These are phyloP conservation scores for Dicentrarchus labrax DNA, from an alignment of 2,113 vertebrate genomes.

Conservation along the genomic window DNA sequence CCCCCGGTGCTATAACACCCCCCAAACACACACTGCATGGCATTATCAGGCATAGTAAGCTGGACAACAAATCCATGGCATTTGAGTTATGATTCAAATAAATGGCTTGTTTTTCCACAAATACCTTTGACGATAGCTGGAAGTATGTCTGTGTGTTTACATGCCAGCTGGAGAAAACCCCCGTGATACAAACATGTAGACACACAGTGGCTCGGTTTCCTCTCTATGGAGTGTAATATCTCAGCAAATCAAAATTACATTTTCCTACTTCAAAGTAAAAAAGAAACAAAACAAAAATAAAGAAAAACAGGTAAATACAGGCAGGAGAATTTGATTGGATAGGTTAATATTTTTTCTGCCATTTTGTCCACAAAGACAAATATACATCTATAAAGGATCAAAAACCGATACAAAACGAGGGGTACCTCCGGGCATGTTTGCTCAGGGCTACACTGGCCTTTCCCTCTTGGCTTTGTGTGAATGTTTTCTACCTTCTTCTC, in stretches of 20 bases:
- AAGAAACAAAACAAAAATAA: conserved; percentile 23
- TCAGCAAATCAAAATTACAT: conserved; percentile 54
- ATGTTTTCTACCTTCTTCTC: conserved; percentile 94
- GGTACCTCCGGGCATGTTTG: conserved; percentile 98
- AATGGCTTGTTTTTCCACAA: conserved; percentile 57
- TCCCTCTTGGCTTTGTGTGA: conserved; percentile 95
- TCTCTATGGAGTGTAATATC: conserved; percentile 31
- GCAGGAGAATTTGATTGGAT: conserved; percentile 48
- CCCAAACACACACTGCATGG: conserved; percentile 98
- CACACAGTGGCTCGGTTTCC: conserved; percentile 47
- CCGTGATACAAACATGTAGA: conserved; percentile 43
- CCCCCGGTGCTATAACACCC: conserved; percentile 93
- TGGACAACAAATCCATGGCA: conserved; percentile 80
- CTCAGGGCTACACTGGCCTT: conserved; percentile 99
- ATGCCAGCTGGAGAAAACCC: conserved; percentile 42
- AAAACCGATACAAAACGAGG: conserved; percentile 92
- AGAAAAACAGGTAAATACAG: conserved; percentile 71
- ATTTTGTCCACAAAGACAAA: conserved; percentile 77
- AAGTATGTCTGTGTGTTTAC: conserved; percentile 66
- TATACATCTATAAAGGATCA: conserved; percentile 76
- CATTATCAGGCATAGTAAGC: conserved; percentile 94
- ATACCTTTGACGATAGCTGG: conserved; percentile 56
- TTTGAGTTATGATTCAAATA: conserved; percentile 67
- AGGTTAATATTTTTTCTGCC: conserved; percentile 54
- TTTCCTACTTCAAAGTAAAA: conserved; percentile 52